phyloP scores from a whole-genome alignment of 2,113 vertebrate species.

The Mionectes macconnelli region DNA sequence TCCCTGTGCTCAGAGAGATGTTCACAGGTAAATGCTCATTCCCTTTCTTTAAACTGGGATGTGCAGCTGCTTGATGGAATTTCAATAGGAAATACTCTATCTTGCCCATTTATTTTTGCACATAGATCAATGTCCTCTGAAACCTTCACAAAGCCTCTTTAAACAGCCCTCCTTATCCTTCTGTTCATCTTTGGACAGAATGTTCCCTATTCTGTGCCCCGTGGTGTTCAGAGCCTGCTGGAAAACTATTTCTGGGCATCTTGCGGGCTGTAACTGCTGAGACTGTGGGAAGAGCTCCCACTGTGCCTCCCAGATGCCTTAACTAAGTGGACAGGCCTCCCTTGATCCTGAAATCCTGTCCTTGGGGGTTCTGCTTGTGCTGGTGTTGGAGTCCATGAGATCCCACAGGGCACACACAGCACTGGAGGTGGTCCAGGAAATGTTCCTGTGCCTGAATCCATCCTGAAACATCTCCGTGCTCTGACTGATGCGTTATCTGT shows the following conservation, averaged over 20 bases:
- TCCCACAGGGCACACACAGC: fast-evolving
- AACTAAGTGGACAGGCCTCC: not conserved
- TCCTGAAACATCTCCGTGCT: not conserved
- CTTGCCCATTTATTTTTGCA: not conserved
- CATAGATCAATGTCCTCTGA: not conserved
- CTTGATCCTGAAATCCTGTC: not conserved
- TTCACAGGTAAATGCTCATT: not conserved
- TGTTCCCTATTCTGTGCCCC: not conserved
- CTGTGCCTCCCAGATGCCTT: not conserved
- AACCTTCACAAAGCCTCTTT: not conserved
- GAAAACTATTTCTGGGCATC: not conserved
- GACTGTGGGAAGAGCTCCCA: not conserved
- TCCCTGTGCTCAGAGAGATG: not conserved
- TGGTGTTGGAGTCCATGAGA: not conserved
- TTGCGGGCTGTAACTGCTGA: not conserved
- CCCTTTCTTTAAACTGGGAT: not conserved
- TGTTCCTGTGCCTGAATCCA: not conserved
- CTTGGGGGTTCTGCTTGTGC: not conserved
- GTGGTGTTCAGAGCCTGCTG: not conserved
- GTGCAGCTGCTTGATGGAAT: not conserved
- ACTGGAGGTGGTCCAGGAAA: not conserved
- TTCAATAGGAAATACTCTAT: not conserved
- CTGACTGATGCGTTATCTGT: not conserved
- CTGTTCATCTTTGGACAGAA: not conserved
- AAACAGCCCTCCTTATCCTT: not conserved